A percentile compares a stretch with the other conserved stretches of the same genome.
Evolutionary conservation across 2,113 vertebrate genomes (phyloP).

Genomic region (Mungos mungo): DNA sequence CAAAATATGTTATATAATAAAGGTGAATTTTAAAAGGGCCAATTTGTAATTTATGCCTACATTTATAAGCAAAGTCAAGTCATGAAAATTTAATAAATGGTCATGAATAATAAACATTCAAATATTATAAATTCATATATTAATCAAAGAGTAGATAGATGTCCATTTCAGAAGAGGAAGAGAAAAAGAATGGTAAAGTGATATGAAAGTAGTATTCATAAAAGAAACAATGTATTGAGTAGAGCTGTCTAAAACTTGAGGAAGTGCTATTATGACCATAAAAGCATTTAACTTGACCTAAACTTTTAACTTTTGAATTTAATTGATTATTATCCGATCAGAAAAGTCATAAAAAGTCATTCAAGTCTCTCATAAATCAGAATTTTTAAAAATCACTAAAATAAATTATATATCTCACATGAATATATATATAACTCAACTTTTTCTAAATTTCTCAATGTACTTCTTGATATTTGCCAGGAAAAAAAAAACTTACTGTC

Average conservation of each 20-base stretch:
- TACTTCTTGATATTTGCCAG: background rate
- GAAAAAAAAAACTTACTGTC: background rate
- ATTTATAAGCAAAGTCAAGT: background rate
- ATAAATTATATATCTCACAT: background rate
- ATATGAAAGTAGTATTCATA: background rate
- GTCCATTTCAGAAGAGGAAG: background rate
- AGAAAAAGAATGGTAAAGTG: background rate
- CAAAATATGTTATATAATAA: background rate
- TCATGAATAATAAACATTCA: background rate
- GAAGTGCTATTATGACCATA: background rate
- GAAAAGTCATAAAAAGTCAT: background rate
- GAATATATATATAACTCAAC: conserved; percentile 4
- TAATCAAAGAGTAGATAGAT: background rate
- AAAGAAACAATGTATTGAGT: background rate
- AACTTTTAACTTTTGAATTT: conserved; percentile 16
- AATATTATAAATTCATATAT: background rate
- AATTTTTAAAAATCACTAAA: conserved; percentile 22
- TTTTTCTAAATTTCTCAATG: background rate
- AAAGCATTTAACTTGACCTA: background rate
- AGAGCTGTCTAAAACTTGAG: background rate
- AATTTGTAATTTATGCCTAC: background rate
- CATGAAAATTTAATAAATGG: background rate
- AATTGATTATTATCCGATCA: background rate
- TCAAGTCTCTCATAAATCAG: background rate
- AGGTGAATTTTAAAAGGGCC: background rate